Evolutionary conservation across 2,797 vertebrate genomes (phyloP).

Genomic region (Manis crassicaudata): DNA sequence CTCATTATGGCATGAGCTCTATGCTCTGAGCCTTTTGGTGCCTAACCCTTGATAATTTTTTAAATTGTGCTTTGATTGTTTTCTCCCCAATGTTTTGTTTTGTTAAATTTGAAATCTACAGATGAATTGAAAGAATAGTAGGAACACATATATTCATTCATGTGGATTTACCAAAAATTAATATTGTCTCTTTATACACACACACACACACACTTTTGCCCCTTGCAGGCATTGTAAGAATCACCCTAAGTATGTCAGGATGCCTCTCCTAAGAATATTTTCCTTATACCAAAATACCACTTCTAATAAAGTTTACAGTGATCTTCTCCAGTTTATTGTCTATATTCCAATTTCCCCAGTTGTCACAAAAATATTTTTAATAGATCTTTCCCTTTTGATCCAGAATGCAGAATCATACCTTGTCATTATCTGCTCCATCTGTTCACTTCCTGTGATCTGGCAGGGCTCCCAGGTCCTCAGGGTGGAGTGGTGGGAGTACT

Average conservation of each 20-base stretch:
- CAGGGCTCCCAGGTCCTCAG: not conserved
- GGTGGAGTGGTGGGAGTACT: not conserved
- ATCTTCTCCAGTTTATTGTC: not conserved
- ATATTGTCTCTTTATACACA: not conserved
- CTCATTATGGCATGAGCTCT: not conserved
- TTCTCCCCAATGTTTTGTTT: not conserved
- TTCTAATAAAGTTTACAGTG: not conserved
- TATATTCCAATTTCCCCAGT: not conserved
- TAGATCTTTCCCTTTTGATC: not conserved
- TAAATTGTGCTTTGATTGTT: not conserved
- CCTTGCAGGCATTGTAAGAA: not conserved
- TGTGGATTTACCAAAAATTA: not conserved
- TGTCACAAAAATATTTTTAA: not conserved
- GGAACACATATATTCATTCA: not conserved
- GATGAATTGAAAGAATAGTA: not conserved
- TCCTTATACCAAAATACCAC: not conserved
- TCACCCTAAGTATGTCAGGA: not conserved
- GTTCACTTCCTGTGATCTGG: not conserved
- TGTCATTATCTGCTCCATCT: not conserved
- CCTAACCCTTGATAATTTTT: not conserved
- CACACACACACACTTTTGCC: not conserved
- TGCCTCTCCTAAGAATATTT: not conserved
- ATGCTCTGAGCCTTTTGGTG: not conserved
- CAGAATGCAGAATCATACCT: not conserved
- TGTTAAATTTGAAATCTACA: conserved; percentile 15